Evolutionary conservation across 2,113 vertebrate genomes (phyloP), one percentile per base, ranked within the genome.

Genomic region (Taurulus bubalis): DNA sequence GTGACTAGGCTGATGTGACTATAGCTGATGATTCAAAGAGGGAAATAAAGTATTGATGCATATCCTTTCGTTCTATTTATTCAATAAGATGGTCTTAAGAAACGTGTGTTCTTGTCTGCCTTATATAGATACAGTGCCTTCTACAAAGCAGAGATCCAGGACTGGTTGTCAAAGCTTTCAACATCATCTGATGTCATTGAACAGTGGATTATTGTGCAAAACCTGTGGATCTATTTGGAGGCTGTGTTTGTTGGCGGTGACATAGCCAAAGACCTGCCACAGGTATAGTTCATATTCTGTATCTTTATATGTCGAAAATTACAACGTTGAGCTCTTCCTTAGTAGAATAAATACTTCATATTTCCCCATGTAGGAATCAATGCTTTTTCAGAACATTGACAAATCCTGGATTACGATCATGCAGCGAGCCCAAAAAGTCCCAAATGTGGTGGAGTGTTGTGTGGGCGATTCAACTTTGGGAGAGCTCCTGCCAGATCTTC

Each of bases 181-280:
- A 96, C 82, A 64, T 95, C 96, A 6, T 95, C 95, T 1, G 96
- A 97, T 77, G 94, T 97, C 36, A 96, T 97, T 62, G 96, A 98
- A 84, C 96, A 94, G 89, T 98, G 97, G 97, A 88, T 97, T 92
- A 95, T 87, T 16, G 96, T 98, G 20, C 97, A 98, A 82, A 98
- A 97, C 80, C 66, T 97, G 75, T 98, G 97, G 97, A 94, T 97
- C 87, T 98, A 98, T 80, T 92, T 98, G 92, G 97, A 98, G 91
- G 96, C 96, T 56, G 96, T 97, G 73, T 97, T 97, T 86, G 95
- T 97, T 69, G 96, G 96, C 4, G 96, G 96, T 80, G 97, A 98
- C 77, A 97, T 98, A 71, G 96, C 96, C 78, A 97, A 96, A 80
- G 96, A 98, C 55, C 91, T 98, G 74, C 97, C 97, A 71, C 96